These are phyloP conservation scores for Aplysina aerophoba DNA, from an alignment of 37 sponge, comb jelly and placozoan species.

Conservation along the genomic window DNA sequence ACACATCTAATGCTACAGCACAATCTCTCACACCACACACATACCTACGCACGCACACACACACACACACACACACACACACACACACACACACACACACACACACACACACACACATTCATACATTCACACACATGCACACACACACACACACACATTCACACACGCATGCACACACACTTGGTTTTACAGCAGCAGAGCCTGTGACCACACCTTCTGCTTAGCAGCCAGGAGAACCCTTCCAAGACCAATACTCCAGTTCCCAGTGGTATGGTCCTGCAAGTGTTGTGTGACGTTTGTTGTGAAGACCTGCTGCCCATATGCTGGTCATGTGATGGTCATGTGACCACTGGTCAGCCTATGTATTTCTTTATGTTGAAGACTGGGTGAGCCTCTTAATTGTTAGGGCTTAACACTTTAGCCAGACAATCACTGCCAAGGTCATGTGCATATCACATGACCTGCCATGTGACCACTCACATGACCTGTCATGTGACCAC, in stretches of 20 bases:
- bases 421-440: too few species aligned
- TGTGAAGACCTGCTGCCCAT: too few species aligned
- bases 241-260: slow-evolving; percentile 86
- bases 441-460: too few species aligned
- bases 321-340: too few species aligned
- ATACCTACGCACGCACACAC: neutral
- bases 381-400: too few species aligned
- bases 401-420: too few species aligned
- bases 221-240: slow-evolving; percentile 74
- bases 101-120: too few species aligned
- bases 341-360: too few species aligned
- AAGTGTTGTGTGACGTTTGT: too few species aligned
- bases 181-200: neutral
- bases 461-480: neutral
- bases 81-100: neutral
- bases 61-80: neutral
- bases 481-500: neutral
- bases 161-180: neutral
- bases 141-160: neutral
- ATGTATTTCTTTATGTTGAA: too few species aligned
- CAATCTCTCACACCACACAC: neutral
- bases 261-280: slow-evolving; percentile 13
- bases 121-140: too few species aligned
- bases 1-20: neutral
- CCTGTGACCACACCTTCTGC: slow-evolving; percentile 47